Evolutionary conservation across 1,140 invertebrate genomes (phyloP), one percentile per base, ranked within the genome.

Genomic region (Eumeta japonica): DNA sequence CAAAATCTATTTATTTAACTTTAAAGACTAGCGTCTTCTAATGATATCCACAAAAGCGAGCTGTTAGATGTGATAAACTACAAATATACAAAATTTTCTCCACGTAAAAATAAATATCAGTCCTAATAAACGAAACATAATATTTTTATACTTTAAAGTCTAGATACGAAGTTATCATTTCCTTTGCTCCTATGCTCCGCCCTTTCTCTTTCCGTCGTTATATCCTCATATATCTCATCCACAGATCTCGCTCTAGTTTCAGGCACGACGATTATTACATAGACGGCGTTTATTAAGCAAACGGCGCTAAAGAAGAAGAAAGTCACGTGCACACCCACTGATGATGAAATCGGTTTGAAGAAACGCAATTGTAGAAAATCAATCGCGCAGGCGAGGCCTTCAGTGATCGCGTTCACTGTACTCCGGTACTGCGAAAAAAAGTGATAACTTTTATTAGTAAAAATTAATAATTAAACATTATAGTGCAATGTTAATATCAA

Each of bases 261-360:
- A 11, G 67, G 67, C 10, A 67, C 44, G 2, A 48, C 39, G 4
- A 67, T 15, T 12, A 62, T 16, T 2, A 62, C 53, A 30, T 66
- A 72, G 1, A 60, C 2, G 3, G 57, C 45, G 16, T 50, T 49
- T 7, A 53, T 10, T 7, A 67, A 19, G 19, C 64, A 72, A 4
- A 70, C 37, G 0, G 28, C 12, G 1, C 62, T 62, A 13, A 65
- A 72, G 42, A 67, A 68, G 40, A 57, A 72, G 43, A 72, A 72
- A 0, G 58, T 50, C 2, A 55, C 52, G 18, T 67, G 50, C 2
- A 58, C 45, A 1, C 65, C 68, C 2, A 73, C 43, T 4, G 53
- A 31, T 7, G 43, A 63, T 0, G 56, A 50, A 3, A 73, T 9
- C 0, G 60, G 58, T 30, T 70, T 70, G 46, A 73, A 73, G 37